Percentiles rank a stretch among this genome's conserved stretches.
These are phyloP conservation scores for Hirudinaria manillensis DNA, from an alignment of 2,888 invertebrate genomes.

Conservation along the genomic window DNA sequence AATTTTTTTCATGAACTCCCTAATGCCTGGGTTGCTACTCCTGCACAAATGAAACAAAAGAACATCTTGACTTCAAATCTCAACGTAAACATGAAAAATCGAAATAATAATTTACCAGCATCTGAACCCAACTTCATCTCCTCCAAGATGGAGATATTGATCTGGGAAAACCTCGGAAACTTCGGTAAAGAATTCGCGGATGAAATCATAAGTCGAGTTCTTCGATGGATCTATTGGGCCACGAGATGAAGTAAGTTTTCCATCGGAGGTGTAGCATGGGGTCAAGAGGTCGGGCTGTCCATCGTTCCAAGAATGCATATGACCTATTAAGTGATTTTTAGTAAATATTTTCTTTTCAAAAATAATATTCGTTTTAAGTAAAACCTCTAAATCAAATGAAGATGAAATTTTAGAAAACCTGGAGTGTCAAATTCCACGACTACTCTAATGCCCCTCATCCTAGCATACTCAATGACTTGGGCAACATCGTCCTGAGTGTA, in stretches of 20 bases:
- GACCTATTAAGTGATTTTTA: conserved; percentile 48
- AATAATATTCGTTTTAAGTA: no score
- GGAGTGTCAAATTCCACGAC: conserved; percentile 78
- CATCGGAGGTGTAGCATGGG: conserved; percentile 44
- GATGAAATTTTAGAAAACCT: no score
- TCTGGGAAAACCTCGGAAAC: conserved; percentile 47
- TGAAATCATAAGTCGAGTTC: no score
- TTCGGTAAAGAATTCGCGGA: conserved; percentile 45
- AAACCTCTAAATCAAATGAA: no score
- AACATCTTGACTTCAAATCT: conserved; percentile 63
- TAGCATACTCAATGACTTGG: conserved; percentile 71
- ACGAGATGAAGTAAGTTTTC: no score
- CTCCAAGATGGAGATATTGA: conserved; percentile 49
- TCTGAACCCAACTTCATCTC: conserved; percentile 47
- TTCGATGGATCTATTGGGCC: no score
- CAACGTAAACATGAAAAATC: conserved; percentile 67
- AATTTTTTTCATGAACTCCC: conserved; percentile 46
- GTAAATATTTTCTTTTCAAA: no score
- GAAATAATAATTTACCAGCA: conserved; percentile 44
- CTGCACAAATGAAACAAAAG: conserved; percentile 34
- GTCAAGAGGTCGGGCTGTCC: conserved; percentile 51
- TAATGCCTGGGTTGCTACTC: conserved; percentile 49
- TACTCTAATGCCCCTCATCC: conserved; percentile 70
- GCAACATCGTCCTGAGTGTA: conserved; percentile 63
- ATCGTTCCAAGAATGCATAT: conserved; percentile 52